Evolutionary conservation across 2,888 invertebrate genomes (phyloP), one percentile per base, ranked within the genome.

Genomic region (Sabatieria punctata): DNA sequence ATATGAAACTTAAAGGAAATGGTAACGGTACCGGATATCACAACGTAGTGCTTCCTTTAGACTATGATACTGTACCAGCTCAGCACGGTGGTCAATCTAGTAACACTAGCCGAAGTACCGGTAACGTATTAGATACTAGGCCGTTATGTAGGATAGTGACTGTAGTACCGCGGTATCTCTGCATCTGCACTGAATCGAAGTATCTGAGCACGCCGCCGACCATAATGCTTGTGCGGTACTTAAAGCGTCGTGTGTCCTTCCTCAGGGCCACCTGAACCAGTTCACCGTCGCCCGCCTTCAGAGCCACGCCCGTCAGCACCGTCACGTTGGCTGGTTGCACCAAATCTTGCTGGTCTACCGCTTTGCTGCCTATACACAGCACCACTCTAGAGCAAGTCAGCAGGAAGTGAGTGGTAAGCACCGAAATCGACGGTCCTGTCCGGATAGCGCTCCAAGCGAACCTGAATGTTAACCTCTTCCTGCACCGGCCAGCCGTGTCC

Each of bases 321-420:
- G 63, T 61, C 15, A 55, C 59, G 45, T 64, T 63, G 15, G 57
- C 57, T 4, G 63, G 63, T 41, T 61, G 60, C 2, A 63, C 64
- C 24, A 63, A 51, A 25, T 62, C 56, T 26, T 54, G 53, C 47
- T 63, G 63, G 43, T 54, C 55, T 55, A 38, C 15, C 8, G 8
- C 27, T 21, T 48, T 15, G 4, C 21, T 13, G 6, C 24, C 25
- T 22, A 27, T n/a, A 30, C 39, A 38, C 40, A 45, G 6, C 15
- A 48, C 19, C 23, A 22, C 45, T 33, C n/a, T 6, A 46, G 26
- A 27, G 8, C 33, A n/a, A n/a, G n/a, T n/a, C n/a, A n/a, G n/a
- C n/a, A n/a, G n/a, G n/a, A n/a, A n/a, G n/a, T n/a, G n/a, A n/a
- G n/a, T n/a, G n/a, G 26, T 15, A 19, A 19, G 19, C 40, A 54